A percentile compares a stretch with the other conserved stretches of the same genome.
phyloP scores from a whole-genome alignment of 92 coral and sea anemone species.

The Chrysogorgia sp. region DNA sequence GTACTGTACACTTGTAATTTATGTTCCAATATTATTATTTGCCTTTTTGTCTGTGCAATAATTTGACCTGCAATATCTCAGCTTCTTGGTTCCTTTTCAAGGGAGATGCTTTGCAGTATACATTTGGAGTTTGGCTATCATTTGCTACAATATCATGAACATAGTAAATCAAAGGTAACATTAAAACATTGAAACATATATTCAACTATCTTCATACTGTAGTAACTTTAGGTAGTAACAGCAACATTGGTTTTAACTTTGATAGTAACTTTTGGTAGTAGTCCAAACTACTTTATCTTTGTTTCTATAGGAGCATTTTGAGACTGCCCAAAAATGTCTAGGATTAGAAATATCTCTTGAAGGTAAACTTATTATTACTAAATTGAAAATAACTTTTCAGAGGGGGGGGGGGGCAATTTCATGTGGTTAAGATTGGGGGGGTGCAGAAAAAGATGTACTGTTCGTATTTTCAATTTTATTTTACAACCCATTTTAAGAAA shows the following conservation, averaged over 20 bases:
- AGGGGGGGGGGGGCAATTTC: no score
- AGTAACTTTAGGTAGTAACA: not conserved
- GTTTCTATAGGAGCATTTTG: slow-evolving; percentile 77
- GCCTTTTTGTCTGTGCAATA: not conserved
- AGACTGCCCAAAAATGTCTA: slow-evolving; percentile 67
- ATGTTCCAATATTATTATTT: not conserved
- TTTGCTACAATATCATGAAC: slow-evolving; percentile 69
- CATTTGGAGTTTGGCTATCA: slow-evolving; percentile 81
- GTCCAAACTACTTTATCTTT: not conserved
- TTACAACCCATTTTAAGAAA: no score
- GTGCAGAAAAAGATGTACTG: no score
- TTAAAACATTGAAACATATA: no score
- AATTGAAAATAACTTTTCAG: no score
- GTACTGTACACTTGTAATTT: not conserved
- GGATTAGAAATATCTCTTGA: slow-evolving; percentile 70
- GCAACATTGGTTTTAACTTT: not conserved
- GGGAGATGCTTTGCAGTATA: slow-evolving; percentile 71
- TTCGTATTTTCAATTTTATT: no score
- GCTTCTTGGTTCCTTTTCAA: slow-evolving; percentile 13
- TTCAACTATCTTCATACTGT: not conserved
- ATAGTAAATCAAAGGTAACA: slow-evolving; percentile 77
- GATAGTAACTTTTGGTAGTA: not conserved
- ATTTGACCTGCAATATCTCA: not conserved
- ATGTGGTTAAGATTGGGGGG: no score
- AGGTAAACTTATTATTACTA: slow-evolving; percentile 68